Evolutionary conservation across 1,140 invertebrate species (phyloP), one percentile per base, ranked within the genome.

Genomic region (Monomorium pharaonis): DNA sequence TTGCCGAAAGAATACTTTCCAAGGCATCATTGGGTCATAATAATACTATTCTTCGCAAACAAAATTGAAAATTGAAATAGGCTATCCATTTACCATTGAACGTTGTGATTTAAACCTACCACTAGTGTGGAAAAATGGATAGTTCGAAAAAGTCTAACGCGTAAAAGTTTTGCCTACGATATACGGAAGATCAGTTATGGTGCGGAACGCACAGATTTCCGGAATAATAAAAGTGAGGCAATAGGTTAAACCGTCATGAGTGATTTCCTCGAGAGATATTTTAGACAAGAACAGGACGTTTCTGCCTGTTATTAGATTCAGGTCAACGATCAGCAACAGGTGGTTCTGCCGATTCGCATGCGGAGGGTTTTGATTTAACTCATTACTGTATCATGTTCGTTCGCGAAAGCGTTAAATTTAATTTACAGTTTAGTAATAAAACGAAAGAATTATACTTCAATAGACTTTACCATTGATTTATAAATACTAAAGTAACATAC

Each of bases 321-420:
- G 89, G 86, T 86, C 89, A 90, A 42, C 33, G 67, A 88, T 88
- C 56, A 58, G 37, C 86, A 70, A 88, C 84, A 81, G 84, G 62
- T 90, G 84, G 18, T 33, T 24, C 51, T 60, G 9, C 14, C 49
- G 30, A 76, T 74, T 65, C 56, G 33, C 49, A 27, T 56, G 42
- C 63, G 18, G 44, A 78, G 54, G 74, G 1, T 67, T 83, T 51
- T 75, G 70, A 85, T 75, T 60, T 63, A 62, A 24, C 81, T 87
- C 76, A 89, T 89, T 89, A 87, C 24, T 47, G n/a, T 70, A 85
- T 81, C 58, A 42, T 27, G n/a, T 62, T 85, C 16, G 18, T 33
- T 9, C 7, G 33, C 7, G 7, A 44, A 51, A 80, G 5, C 27
- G 7, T 56, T 30, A 42, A 69, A 49, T 67, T 21, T 33, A 14